Conservation (phyloP, 2,113 vertebrate species). For the Ceuthmochares aereus region DNA sequence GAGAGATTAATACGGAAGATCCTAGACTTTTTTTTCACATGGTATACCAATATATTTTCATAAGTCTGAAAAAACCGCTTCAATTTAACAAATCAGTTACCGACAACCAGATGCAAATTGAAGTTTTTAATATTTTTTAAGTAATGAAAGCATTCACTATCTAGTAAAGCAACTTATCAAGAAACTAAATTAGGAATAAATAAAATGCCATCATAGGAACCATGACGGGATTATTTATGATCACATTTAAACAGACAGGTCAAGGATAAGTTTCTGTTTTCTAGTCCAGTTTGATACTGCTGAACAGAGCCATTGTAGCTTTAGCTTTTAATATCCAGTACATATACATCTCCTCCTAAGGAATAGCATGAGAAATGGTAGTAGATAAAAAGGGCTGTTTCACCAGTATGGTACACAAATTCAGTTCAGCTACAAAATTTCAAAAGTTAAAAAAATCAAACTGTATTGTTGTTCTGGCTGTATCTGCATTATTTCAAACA, state of each 20-base stretch:
- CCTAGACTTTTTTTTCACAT: conserved; percentile 46
- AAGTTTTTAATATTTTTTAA: conserved; percentile 52
- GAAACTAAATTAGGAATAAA: conserved; percentile 70
- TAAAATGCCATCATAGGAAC: conserved; percentile 55
- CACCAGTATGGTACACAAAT: background rate
- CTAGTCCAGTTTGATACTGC: background rate
- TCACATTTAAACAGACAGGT: conserved; percentile 10
- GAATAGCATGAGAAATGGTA: conserved; percentile 9
- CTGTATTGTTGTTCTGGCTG: background rate
- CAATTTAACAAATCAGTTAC: conserved; percentile 53
- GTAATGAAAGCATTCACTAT: conserved; percentile 57
- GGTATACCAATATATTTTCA: conserved; percentile 26
- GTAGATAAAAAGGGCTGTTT: background rate
- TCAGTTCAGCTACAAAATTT: conserved; percentile 3
- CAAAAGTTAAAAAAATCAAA: background rate
- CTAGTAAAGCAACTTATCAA: conserved; percentile 58
- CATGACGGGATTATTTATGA: conserved; percentile 55
- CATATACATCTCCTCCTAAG: background rate
- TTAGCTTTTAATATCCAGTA: background rate
- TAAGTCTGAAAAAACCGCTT: conserved; percentile 60
- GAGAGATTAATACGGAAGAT: conserved; percentile 59
- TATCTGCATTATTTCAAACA: conserved; percentile 4
- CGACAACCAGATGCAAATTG: conserved; percentile 36
- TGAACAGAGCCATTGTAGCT: conserved; percentile 48
- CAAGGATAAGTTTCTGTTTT: conserved; percentile 24